Evolutionary conservation across 2,888 invertebrate genomes (phyloP), one percentile per base, ranked within the genome.

Genomic region (Neocrepidodera transversa): DNA sequence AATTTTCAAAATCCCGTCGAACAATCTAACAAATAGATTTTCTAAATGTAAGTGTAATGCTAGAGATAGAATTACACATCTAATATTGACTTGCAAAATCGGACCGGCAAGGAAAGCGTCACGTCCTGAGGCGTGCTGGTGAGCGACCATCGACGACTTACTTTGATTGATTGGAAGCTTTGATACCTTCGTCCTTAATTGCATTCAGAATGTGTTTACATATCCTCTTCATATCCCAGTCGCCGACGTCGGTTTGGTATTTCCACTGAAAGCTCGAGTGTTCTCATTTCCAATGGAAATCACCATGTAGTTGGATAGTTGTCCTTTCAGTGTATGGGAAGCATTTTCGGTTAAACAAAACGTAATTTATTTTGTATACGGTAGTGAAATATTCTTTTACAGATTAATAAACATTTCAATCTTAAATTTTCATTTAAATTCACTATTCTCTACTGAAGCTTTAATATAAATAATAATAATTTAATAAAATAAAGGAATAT

Each of bases 71-170:
- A 76, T 77, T 75, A 77, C 77, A 76, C 68, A n/a, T 51, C 75
- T 74, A 77, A 77, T 77, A 76, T 77, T 77, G 77, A 76, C 77
- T 78, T 77, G 77, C 77, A 77, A 78, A 78, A 78, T 78, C 78
- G 75, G 73, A 70, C 73, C 70, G 70, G 69, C 69, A 68, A 67
- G 71, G 64, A 68, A 68, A 68, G 71, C 69, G 74, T 74, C 78
- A 78, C 78, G 78, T 76, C 73, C 75, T 70, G 68, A 74, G 73
- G 71, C 78, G 78, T 79, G 78, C 78, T 74, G 68, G 71, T 70
- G 72, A 73, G 75, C 71, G 70, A 73, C 75, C 71, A 77, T 76
- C 74, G 74, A 71, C 70, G 78, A 79, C 78, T 79, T 79, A 79
- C 74, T 66, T 72, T 72, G 73, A 79, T 79, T 79, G 79, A 79